Evolutionary conservation across 2,797 vertebrate species (phyloP).

Genomic region (Crenuchus spilurus): DNA sequence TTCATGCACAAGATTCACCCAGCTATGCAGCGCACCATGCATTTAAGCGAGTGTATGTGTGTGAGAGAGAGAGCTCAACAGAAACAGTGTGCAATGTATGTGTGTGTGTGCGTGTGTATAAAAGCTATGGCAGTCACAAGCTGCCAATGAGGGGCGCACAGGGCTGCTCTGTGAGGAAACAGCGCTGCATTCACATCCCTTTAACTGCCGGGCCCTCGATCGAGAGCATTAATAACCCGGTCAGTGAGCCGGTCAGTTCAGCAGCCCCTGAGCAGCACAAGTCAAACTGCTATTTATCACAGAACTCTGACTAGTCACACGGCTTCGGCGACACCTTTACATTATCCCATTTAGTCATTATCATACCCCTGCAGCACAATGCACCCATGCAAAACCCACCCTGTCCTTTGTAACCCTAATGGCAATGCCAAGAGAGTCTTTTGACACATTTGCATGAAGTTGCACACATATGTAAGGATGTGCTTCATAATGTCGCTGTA

Average conservation of each 20-base stretch:
- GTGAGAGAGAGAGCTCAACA: conserved; percentile 11
- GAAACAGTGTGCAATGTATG: conserved; percentile 13
- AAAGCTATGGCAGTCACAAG: conserved; percentile 70
- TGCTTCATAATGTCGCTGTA: neutral
- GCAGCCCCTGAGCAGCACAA: conserved; percentile 33
- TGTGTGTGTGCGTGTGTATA: conserved; percentile 44
- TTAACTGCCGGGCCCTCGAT: conserved; percentile 50
- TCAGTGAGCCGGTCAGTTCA: conserved; percentile 40
- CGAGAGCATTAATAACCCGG: conserved; percentile 53
- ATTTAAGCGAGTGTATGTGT: conserved; percentile 49
- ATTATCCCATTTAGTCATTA: conserved; percentile 76
- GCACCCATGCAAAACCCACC: conserved; percentile 2
- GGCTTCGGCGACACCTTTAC: conserved; percentile 71
- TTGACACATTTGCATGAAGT: too few species aligned
- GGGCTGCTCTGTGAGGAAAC: conserved; percentile 74
- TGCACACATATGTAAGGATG: too few species aligned
- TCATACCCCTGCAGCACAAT: conserved; percentile 61
- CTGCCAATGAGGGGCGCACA: conserved; percentile 75
- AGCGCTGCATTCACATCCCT: conserved; percentile 69
- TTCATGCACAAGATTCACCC: conserved; percentile 72
- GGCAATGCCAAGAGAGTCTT: neutral
- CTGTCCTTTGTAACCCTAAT: conserved; percentile 21
- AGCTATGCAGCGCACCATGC: conserved; percentile 60
- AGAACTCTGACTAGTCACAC: conserved; percentile 54
- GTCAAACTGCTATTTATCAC: neutral